Base-by-base conservation (phyloP, 2,113 vertebrate species). In the Globicephala melas region DNA sequence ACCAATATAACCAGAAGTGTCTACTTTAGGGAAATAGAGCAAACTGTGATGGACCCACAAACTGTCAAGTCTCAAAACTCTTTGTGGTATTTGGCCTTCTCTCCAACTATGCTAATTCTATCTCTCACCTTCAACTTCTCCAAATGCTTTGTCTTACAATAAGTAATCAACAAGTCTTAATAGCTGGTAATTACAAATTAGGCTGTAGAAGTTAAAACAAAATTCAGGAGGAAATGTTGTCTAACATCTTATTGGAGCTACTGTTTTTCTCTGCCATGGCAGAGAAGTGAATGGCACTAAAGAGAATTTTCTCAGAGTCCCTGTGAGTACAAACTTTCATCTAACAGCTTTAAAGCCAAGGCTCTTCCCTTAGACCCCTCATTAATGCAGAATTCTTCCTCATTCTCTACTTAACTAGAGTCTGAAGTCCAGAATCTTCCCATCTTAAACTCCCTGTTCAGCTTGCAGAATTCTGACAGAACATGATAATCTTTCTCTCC, bases 341-440 rank as follows among this genome's bases (percentile, higher is more conserved):
- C 38, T 38, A 67, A 26, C 38, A 96, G 68, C 18, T 91, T 94
- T 89, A 74, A 5, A 94, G 36, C 17, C 13, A 21, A 85, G 26
- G 28, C 1, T 87, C 50, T 81, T 80, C 81, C 20, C 36, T 76
- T 12, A 62, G 15, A 77, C 33, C 13, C 38, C 62, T 92, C 25
- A 74, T 96, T 89, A 97, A 92, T 76, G 65, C n/a, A 87, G 8
- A 83, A 53, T 96, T 90, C 38, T 96, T 94, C 80, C 41, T 96
- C 74, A 36, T 89, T 97, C 67, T 80, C 84, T 95, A 60, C 50
- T 97, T 96, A 93, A 95, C 83, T 96, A 38, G 14, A 82, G 31
- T 60, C 74, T 95, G n/a, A 95, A 89, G 76, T 88, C 74, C 88
- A 94, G 95, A 96, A 84, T 92, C 44, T 67, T 23, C 36, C 94